Evolutionary conservation across 2,888 invertebrate species (phyloP).

Genomic region (Eretmocerus hayati): DNA sequence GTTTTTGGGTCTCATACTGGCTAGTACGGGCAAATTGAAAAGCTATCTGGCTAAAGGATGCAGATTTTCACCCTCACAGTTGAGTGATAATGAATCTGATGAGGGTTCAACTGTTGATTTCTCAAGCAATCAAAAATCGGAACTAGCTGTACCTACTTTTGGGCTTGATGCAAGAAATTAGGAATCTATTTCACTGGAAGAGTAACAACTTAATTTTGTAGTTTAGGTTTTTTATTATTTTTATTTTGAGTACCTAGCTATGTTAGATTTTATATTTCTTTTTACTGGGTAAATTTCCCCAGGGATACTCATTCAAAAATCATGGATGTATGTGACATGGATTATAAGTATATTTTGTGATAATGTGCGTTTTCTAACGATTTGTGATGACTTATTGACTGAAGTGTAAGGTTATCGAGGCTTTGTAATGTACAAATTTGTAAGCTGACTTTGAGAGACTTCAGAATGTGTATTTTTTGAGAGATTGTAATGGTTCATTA

Average conservation of each 20-base stretch:
- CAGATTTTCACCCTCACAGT: constrained; percentile 65
- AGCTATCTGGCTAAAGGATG: constrained; percentile 67
- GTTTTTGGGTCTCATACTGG: constrained; percentile 88
- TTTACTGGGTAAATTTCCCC: constrained; percentile 6
- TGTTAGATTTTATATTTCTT: constrained; percentile 9
- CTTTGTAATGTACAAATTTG: neutral
- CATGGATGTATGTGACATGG: neutral
- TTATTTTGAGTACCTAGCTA: constrained; percentile 10
- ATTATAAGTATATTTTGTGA: constrained; percentile 14
- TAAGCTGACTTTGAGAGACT: constrained; percentile 1
- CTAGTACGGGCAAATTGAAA: constrained; percentile 75
- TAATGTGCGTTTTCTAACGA: constrained; percentile 17
- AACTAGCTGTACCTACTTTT: neutral
- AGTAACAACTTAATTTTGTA: constrained; percentile 3
- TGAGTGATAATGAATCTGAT: constrained; percentile 69
- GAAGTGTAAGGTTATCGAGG: neutral
- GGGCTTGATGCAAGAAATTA: neutral
- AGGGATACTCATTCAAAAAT: too few species aligned
- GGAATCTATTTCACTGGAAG: neutral
- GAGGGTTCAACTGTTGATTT: constrained; percentile 15
- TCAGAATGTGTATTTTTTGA: too few species aligned
- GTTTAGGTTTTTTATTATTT: constrained; percentile 10
- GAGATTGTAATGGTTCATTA: too few species aligned
- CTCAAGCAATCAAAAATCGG: neutral
- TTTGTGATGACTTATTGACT: neutral